Conservation (phyloP, 2,888 invertebrate genomes). For the Pseudeuparius sepicola region DNA sequence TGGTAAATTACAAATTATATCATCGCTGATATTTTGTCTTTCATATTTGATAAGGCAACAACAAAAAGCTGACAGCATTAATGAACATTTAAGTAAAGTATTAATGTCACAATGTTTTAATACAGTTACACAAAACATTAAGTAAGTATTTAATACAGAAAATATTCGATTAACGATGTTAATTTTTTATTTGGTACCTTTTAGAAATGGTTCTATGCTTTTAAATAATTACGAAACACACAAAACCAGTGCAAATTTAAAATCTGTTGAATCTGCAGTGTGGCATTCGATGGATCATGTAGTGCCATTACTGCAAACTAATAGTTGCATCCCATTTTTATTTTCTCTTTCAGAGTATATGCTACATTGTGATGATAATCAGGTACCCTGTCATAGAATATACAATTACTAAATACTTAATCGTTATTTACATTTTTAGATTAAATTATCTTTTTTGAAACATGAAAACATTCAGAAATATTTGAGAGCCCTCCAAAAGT, state of each 20-base stretch:
- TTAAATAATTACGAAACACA: slow-evolving; percentile 37
- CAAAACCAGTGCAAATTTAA: slow-evolving; percentile 39
- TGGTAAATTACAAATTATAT: slow-evolving; percentile 35
- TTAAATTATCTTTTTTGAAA: slow-evolving; percentile 38
- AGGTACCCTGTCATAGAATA: slow-evolving; percentile 21
- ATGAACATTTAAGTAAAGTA: too few species aligned
- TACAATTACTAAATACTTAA: background rate
- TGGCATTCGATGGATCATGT: slow-evolving; percentile 41
- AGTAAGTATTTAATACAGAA: slow-evolving; percentile 25
- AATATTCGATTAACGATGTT: slow-evolving; percentile 5
- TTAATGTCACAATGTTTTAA: slow-evolving; percentile 42
- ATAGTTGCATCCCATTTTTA: slow-evolving; percentile 42
- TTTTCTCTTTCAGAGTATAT: slow-evolving; percentile 32
- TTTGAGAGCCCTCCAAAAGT: slow-evolving; percentile 36
- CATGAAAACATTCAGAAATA: slow-evolving; percentile 38
- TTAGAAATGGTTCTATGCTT: slow-evolving; percentile 42
- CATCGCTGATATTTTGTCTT: slow-evolving; percentile 30
- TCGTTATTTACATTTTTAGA: slow-evolving; percentile 23
- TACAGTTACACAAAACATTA: slow-evolving; percentile 37
- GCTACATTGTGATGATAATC: slow-evolving; percentile 21
- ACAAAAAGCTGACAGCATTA: too few species aligned
- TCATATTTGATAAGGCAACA: slow-evolving; percentile 21
- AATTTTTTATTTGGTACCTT: slow-evolving; percentile 20
- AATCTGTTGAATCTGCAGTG: slow-evolving; percentile 39
- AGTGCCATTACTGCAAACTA: slow-evolving; percentile 39